These are phyloP conservation scores for Eulemur rubriventer DNA, from an alignment of 2,797 vertebrate genomes.

Conservation along the genomic window DNA sequence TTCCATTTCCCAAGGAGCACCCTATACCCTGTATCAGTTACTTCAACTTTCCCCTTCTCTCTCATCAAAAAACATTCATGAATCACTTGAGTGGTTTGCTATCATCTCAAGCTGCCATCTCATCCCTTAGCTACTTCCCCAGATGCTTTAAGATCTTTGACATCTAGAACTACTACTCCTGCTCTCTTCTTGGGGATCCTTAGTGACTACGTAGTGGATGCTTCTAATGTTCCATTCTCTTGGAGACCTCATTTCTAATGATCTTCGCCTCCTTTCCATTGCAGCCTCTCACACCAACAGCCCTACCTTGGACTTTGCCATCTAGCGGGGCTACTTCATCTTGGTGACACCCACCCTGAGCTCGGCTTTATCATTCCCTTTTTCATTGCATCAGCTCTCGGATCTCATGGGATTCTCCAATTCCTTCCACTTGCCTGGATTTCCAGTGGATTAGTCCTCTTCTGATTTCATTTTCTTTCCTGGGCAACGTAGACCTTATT, in stretches of 20 bases:
- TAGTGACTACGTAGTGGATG: not conserved
- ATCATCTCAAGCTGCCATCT: not conserved
- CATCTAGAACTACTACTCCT: not conserved
- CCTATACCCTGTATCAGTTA: not conserved
- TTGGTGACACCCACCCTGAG: not conserved
- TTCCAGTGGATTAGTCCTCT: not conserved
- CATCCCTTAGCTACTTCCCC: not conserved
- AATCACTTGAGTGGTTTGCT: conserved; percentile 39
- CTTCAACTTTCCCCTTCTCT: not conserved
- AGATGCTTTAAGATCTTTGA: not conserved
- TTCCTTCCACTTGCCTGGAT: not conserved
- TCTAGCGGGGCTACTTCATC: not conserved
- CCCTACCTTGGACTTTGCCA: not conserved
- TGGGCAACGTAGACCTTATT: not conserved
- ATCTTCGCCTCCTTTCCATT: not conserved
- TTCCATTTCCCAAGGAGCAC: not conserved
- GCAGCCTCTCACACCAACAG: not conserved
- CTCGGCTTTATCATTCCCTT: not conserved
- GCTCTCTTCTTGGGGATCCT: not conserved
- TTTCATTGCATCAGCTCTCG: not conserved
- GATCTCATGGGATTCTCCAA: not conserved
- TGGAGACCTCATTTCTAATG: not conserved
- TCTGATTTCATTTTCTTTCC: not conserved
- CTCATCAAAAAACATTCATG: not conserved
- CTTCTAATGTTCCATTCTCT: not conserved